phyloP scores from a whole-genome alignment of 2,113 vertebrate species.

The Steatornis caripensis region DNA sequence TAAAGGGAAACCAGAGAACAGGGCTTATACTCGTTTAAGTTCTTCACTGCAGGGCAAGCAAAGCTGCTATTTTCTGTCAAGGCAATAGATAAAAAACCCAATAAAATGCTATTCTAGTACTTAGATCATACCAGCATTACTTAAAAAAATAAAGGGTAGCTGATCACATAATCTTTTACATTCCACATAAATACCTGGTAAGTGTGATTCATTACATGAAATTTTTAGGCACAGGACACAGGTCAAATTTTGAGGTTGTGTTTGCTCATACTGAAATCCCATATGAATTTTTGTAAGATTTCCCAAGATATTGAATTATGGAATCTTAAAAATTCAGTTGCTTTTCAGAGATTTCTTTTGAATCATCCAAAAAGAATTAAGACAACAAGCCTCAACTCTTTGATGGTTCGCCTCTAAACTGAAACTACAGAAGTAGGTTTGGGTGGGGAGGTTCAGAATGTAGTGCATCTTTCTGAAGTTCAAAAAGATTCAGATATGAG shows the following conservation, averaged over 20 bases:
- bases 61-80: background rate
- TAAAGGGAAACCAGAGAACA: background rate
- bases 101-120: background rate
- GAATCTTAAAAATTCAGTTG: background rate
- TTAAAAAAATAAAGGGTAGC: background rate
- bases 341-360: background rate
- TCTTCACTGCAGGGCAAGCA: background rate
- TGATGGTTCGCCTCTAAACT: background rate
- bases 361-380: background rate
- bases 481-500: background rate
- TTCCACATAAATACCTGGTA: background rate
- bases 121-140: background rate
- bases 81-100: background rate
- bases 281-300: background rate
- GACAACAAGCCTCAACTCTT: background rate
- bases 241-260: background rate
- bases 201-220: background rate
- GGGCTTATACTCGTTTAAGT: background rate
- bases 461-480: background rate
- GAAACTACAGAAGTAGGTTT: background rate
- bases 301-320: background rate
- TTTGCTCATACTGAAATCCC: background rate
- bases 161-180: background rate
- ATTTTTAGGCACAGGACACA: background rate
- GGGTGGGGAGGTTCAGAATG: background rate